These are phyloP conservation scores for Ichneumoninae sp. DNA, from an alignment of 2,888 invertebrate genomes.

Conservation along the genomic window DNA sequence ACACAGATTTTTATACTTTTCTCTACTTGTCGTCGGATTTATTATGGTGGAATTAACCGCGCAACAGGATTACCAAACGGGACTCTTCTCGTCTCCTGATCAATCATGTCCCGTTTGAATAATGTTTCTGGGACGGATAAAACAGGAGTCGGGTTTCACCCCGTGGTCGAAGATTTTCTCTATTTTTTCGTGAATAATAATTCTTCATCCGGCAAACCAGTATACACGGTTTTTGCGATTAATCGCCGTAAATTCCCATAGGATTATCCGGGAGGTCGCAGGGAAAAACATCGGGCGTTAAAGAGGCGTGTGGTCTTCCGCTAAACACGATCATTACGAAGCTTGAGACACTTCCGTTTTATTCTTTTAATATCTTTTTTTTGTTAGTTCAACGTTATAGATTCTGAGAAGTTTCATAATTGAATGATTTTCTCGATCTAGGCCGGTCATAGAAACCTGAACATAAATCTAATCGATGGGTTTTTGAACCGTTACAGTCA, in stretches of 20 bases:
- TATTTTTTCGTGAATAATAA: constrained; percentile 51
- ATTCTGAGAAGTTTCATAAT: neutral
- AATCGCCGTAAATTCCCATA: neutral
- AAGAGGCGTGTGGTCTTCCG: neutral
- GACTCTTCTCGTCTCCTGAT: constrained; percentile 65
- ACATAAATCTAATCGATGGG: neutral
- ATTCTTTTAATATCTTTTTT: neutral
- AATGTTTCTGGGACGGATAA: constrained; percentile 61
- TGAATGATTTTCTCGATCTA: neutral
- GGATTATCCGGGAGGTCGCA: neutral
- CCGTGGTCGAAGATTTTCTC: constrained; percentile 56
- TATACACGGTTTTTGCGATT: constrained; percentile 39
- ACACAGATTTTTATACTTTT: constrained; percentile 17
- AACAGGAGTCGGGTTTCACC: constrained; percentile 44
- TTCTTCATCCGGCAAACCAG: constrained; percentile 46
- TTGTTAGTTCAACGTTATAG: neutral
- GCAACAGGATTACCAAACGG: constrained; percentile 60
- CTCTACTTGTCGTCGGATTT: constrained; percentile 36
- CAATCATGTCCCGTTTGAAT: constrained; percentile 73
- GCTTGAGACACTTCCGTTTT: neutral
- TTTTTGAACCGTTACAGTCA: neutral
- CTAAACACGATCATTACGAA: neutral
- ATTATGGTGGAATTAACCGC: constrained; percentile 37
- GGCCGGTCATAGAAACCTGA: neutral
- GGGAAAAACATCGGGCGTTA: neutral